Evolutionary conservation across 2,797 vertebrate species (phyloP).

Genomic region (Xenops minutus): DNA sequence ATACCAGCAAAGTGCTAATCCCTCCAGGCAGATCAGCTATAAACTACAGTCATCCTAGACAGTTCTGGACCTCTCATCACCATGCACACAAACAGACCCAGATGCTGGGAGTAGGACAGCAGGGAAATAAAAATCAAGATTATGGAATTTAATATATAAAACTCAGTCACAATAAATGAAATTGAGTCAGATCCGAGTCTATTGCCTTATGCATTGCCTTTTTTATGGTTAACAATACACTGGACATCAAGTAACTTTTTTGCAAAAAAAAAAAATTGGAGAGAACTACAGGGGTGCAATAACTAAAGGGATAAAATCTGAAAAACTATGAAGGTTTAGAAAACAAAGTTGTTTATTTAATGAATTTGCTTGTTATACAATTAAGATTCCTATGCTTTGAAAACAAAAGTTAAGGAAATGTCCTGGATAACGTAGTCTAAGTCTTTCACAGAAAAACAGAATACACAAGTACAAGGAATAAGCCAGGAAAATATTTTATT

Average conservation of each 20-base stretch:
- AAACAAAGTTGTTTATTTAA: neutral
- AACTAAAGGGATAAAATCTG: neutral
- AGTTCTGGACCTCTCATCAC: neutral
- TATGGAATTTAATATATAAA: neutral
- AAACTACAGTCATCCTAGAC: neutral
- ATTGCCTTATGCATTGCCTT: neutral
- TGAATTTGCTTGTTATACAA: neutral
- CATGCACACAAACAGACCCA: neutral
- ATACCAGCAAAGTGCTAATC: neutral
- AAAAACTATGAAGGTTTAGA: neutral
- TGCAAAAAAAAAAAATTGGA: neutral
- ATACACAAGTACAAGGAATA: neutral
- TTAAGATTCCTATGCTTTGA: neutral
- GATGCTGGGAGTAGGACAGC: neutral
- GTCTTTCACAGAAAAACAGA: neutral
- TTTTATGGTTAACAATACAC: neutral
- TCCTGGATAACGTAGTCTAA: neutral
- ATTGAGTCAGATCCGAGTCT: neutral
- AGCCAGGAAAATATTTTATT: neutral
- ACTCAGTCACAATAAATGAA: neutral
- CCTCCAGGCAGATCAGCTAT: neutral
- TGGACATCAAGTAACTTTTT: neutral
- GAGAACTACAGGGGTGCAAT: neutral
- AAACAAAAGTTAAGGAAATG: neutral
- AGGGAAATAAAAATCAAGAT: neutral